Evolutionary conservation across 2,113 vertebrate genomes (phyloP).

Genomic region (human): DNA sequence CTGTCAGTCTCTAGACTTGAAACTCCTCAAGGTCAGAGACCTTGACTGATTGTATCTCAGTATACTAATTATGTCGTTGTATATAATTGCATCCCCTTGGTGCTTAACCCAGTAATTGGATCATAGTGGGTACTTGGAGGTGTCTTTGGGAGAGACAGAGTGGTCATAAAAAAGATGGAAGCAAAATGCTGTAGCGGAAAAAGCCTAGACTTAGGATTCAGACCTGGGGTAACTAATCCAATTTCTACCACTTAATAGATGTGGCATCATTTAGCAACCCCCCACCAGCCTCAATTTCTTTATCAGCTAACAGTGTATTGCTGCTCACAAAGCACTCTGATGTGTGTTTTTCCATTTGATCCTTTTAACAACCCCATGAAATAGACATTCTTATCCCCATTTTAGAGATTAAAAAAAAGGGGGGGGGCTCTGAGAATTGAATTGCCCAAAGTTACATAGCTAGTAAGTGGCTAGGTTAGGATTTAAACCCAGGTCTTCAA

Average conservation of each 20-base stretch:
- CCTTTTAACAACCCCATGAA: not conserved
- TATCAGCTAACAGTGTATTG: not conserved
- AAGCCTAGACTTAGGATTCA: constrained; percentile 3
- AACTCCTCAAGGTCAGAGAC: constrained; percentile 2
- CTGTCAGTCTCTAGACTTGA: not conserved
- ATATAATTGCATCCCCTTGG: not conserved
- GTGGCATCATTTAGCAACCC: not conserved
- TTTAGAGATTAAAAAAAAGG: not conserved
- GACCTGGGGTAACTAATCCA: not conserved
- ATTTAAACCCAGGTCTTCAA: constrained; percentile 33
- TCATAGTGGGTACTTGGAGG: not conserved
- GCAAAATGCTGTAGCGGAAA: not conserved
- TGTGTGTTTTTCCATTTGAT: constrained; percentile 30
- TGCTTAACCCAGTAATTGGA: not conserved
- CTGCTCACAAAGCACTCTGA: not conserved
- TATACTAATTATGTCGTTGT: not conserved
- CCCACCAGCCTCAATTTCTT: not conserved
- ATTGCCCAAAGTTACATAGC: not conserved
- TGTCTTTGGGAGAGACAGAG: not conserved
- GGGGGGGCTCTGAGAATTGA: not conserved
- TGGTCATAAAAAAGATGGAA: not conserved
- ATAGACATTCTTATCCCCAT: not conserved
- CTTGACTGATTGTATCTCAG: not conserved
- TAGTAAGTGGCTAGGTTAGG: not conserved
- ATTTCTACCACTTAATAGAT: constrained; percentile 6